A percentile compares a stretch with the other conserved stretches of the same genome.
These are phyloP conservation scores for Hyla sarda DNA, from an alignment of 2,113 vertebrate genomes.

Conservation along the genomic window DNA sequence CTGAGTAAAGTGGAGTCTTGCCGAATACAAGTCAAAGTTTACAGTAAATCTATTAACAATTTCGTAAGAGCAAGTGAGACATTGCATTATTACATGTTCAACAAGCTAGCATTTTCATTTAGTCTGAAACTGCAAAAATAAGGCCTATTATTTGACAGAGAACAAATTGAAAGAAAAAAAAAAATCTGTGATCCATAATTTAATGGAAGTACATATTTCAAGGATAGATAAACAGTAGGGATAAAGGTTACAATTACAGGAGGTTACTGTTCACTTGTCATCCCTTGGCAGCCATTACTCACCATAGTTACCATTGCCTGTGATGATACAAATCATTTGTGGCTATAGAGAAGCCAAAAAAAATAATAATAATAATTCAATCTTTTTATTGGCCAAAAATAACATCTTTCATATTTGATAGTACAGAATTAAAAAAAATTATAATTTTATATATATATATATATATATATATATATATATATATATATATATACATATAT, in stretches of 20 bases:
- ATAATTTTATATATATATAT: background rate
- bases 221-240: slow-evolving; percentile 4
- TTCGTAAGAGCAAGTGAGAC: slow-evolving; percentile 45
- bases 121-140: slow-evolving; percentile 32
- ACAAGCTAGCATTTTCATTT: slow-evolving; percentile 48
- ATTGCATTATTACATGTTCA: slow-evolving; percentile 40
- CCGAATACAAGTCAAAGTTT: slow-evolving; percentile 52
- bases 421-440: background rate
- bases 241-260: slow-evolving; percentile 32
- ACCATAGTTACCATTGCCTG: background rate
- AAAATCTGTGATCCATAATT: slow-evolving; percentile 28
- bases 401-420: background rate
- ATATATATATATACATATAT: too few relatives aligned
- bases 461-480: too few relatives aligned
- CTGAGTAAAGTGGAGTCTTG: slow-evolving; percentile 47
- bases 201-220: slow-evolving; percentile 25
- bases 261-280: slow-evolving; percentile 8
- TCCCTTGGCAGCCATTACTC: background rate
- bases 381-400: background rate
- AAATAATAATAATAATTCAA: too few relatives aligned
- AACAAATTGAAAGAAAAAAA: slow-evolving; percentile 32
- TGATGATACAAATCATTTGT: background rate
- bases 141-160: slow-evolving; percentile 40
- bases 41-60: slow-evolving; percentile 57
- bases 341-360: background rate